Evolutionary conservation across 2,797 vertebrate species (phyloP), one percentile per base, ranked within the genome.

Genomic region (Scolopax rusticola): DNA sequence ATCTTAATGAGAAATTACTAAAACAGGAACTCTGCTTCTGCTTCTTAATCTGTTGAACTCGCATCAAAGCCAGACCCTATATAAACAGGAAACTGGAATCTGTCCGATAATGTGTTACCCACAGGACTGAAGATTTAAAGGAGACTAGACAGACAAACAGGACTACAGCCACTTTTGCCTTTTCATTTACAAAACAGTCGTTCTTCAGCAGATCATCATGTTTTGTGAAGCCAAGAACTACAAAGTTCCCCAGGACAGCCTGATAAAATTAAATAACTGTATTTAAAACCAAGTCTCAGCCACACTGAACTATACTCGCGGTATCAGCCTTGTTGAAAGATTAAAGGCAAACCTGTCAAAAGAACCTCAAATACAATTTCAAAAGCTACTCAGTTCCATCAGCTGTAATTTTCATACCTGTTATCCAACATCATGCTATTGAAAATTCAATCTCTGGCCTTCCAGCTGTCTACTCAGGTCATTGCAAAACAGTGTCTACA

Each of bases 31-130:
- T 95, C 63, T 69, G 91, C 67, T 97, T 79, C 87, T 95, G 78
- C 91, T 95, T 65, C 92, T 95, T 90, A 90, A 90, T 94, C 79
- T 92, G 84, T 24, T 90, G 84, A 33, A 82, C 90, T 96, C 65
- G 7, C 95, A 96, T 97, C 96, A 97, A 95, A 95, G 97, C 91
- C 84, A 87, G 83, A 81, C 56, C 57, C 68, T 93, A 33, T 86
- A 89, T 96, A 97, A 98, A 98, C 96, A 98, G 97, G 97, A 98
- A 98, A 96, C 93, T 90, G 69, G 89, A 92, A 91, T 94, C 69
- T 28, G 67, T 73, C 95, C 15, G 88, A 87, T 97, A 97, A 96
- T 90, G 81, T 71, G 59, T 89, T 88, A 97, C 92, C 87, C 95
- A 80, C 93, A 95, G 95, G 78, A 61, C 36, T 65, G 82, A 75